Base-by-base conservation (phyloP, 2,113 vertebrate genomes). In the Rhea americana region DNA sequence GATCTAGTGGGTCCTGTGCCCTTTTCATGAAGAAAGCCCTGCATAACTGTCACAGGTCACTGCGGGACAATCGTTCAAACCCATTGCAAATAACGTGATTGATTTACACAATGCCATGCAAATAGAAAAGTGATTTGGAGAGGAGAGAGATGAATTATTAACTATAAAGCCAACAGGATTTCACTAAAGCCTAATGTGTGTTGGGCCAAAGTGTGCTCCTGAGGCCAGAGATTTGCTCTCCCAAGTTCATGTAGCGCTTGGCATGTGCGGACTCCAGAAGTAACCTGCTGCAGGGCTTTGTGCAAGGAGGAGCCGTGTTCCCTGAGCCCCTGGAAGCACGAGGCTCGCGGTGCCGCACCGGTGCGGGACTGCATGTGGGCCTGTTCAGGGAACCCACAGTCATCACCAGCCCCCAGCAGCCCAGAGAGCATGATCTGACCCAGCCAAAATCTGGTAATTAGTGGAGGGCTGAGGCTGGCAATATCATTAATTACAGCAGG, bases 261-360 rank as follows among this genome's bases (percentile, higher is more conserved):
- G 15, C 2, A 0, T 25, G 10, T 8, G n/a, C 24, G 59, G n/a
- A 39, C 15, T 41, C 22, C 19, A 50, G 21, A 6, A 32, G 47
- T 26, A 25, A 55, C 13, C 51, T 14, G 13, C 25, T 26, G 3
- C 11, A 26, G 25, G 53, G 53, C 25, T 28, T 22, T 35, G 30
- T 25, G 22, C 0, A 1, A 0, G 0, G 21, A 30, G 47, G 25
- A 25, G 0, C 1, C 48, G 32, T 35, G 51, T 19, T n/a, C 6
- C 18, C 2, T 9, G 4, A 25, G 35, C 18, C 43, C 9, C 6
- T 7, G 50, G 15, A 4, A 1, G 0, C 62, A 0, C 0, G 0
- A 45, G 16, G 41, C 59, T 35, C n/a, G 0, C 2, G 1, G 5
- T 0, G 1, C 5, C 20, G 8, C 2, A 0, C 26, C 0, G 1